Evolutionary conservation across 1,140 invertebrate genomes (phyloP).

Genomic region (Procambarus virginalis): DNA sequence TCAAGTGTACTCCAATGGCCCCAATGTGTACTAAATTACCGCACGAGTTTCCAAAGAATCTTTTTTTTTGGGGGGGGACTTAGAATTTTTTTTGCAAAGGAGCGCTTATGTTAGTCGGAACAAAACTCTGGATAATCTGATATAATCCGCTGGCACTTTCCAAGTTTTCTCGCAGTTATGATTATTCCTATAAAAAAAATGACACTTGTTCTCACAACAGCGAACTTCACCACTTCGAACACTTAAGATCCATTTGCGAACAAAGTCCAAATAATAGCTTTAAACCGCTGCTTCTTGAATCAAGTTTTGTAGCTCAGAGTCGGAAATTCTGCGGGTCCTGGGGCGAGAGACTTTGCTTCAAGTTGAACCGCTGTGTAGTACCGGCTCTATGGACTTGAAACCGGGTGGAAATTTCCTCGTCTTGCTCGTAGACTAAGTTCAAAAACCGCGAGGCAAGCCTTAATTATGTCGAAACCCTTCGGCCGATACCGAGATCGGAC

Average conservation of each 20-base stretch:
- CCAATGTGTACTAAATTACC: too few species aligned
- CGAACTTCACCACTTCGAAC: neutral
- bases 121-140: too few species aligned
- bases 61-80: too few species aligned
- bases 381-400: neutral
- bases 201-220: neutral
- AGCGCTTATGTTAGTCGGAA: too few species aligned
- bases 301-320: neutral
- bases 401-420: constrained; percentile 1
- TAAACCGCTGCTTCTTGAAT: too few species aligned
- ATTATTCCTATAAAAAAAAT: neutral
- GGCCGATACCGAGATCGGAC: neutral
- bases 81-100: too few species aligned
- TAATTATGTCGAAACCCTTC: neutral
- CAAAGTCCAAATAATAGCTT: neutral
- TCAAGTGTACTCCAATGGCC: too few species aligned
- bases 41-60: too few species aligned
- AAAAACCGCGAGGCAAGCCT: constrained; percentile 26
- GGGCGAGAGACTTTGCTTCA: neutral
- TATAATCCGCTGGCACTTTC: neutral
- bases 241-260: neutral
- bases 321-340: neutral
- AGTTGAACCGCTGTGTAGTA: neutral
- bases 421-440: constrained; percentile 41
- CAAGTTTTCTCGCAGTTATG: neutral